Base-by-base conservation (phyloP, 2,797 vertebrate species). In the Pyrocephalus nanus region DNA sequence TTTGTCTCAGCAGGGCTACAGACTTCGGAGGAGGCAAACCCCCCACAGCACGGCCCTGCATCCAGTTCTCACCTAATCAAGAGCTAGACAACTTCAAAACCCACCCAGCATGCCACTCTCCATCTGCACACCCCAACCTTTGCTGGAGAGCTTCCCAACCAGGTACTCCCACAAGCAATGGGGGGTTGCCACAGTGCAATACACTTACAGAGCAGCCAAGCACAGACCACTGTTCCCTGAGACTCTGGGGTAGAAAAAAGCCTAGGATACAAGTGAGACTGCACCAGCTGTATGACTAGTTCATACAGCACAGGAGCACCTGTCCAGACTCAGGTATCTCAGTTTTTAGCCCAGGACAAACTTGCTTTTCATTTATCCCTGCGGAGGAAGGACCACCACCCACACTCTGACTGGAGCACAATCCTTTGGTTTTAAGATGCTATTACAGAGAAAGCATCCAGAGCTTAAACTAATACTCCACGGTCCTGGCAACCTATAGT, bases 161-260 rank as follows among this genome's bases (percentile, higher is more conserved):
- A 57, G 54, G 45, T 20, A 29, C 9, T 48, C 21, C 57, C 23
- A 48, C 0, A 1, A 47, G 55, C n/a, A 72, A 3, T 2, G 1
- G 2, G 6, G 3, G 27, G 8, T 50, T 65, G 40, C 34, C 22
- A 22, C 30, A 50, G 10, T 1, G 4, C 29, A 48, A 19, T 8
- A 6, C 53, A 27, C 6, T 34, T 54, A 50, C 18, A 25, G 48
- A 53, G 55, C 64, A 85, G 26, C 34, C 13, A 55, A 17, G 19
- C 2, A 43, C 48, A 40, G 34, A 23, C 25, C 66, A 32, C 23
- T 26, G 27, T 8, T 34, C 34, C n/a, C 7, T 10, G 23, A 17
- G 14, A 43, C 36, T 18, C 58, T 11, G 26, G 32, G 4, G 18
- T 38, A 27, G 18, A 36, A 81, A 81, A 88, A 69, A 65, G 15